These are phyloP conservation scores for Boloria euphrosyne DNA, from an alignment of 2,888 invertebrate species.

Conservation along the genomic window DNA sequence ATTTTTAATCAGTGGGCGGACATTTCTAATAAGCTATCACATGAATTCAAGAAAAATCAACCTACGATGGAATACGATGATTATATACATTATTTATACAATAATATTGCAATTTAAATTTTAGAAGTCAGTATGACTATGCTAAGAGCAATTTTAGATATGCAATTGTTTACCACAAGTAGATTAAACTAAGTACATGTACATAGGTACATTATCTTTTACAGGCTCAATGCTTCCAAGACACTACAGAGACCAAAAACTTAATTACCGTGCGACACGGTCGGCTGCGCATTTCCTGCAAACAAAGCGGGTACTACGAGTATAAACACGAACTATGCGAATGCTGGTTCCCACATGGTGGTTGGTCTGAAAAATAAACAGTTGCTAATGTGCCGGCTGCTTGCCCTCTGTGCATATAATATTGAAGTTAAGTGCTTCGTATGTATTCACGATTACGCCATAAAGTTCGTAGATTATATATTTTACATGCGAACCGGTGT, in stretches of 20 bases:
- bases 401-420: slow-evolving; percentile 6
- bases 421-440: slow-evolving; percentile 2
- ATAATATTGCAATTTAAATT: no score
- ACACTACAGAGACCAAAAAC: slow-evolving; percentile 15
- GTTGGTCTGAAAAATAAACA: slow-evolving; percentile 33
- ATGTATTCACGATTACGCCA: background rate
- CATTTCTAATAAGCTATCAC: no score
- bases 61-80: no score
- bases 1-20: no score
- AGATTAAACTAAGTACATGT: no score
- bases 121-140: no score
- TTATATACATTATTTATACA: no score
- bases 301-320: slow-evolving; percentile 20
- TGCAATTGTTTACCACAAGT: no score
- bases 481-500: background rate
- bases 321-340: slow-evolving; percentile 30
- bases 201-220: background rate
- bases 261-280: slow-evolving; percentile 5
- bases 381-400: slow-evolving; percentile 23
- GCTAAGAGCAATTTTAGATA: no score
- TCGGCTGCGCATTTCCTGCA: slow-evolving; percentile 23
- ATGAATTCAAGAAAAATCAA: no score
- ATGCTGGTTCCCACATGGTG: slow-evolving; percentile 31
- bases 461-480: background rate
- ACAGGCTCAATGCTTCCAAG: background rate